Base-by-base conservation (phyloP, 2,113 vertebrate species). In the Bagarius yarrelli region DNA sequence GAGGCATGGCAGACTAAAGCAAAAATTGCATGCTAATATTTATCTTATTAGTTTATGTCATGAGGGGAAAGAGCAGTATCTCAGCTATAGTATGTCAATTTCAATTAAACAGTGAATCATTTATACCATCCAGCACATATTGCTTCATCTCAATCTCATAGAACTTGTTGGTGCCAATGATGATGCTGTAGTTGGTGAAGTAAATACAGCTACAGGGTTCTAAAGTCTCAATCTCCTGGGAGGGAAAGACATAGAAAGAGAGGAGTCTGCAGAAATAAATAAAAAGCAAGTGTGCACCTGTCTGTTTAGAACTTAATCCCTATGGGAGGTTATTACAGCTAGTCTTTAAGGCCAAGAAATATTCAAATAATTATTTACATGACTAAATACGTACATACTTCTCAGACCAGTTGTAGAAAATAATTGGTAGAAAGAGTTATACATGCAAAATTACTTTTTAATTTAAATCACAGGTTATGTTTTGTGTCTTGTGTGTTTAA, bases 131-230 rank as follows among this genome's bases (percentile, higher is more conserved):
- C 0, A 99, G 93, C 0, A 96, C 96, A 71, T 97, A 99, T 91
- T 99, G 97, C 91, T 99, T 99, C 97, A 99, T 98, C 91, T 99
- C 98, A 11, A 99, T 97, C 88, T 99, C 97, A 44, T 98, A 99
- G 92, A 99, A 99, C 87, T 98, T 99, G 90, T 98, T 99, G 88
- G 98, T 98, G 87, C 98, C 98, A 1, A 99, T 95, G 89, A 99
- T 96, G 93, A 98, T 94, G 89, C 97, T 99, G 92, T 99, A 99
- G 85, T 91, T 94, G 88, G 97, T 99, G 92, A 99, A 94, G 89
- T 97, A 95, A 88, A 99, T 94, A 87, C 98, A 99, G 93, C 97
- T 98, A 93, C 98, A 99, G 8, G 98, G 98, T 92, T 99, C 98
- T 34, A 97, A 94, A 14, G 98, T 99, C 90, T 99, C 98, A 1